Evolutionary conservation across 2,888 invertebrate species (phyloP), one percentile per base, ranked within the genome.

Genomic region (Deilephila porcellus): DNA sequence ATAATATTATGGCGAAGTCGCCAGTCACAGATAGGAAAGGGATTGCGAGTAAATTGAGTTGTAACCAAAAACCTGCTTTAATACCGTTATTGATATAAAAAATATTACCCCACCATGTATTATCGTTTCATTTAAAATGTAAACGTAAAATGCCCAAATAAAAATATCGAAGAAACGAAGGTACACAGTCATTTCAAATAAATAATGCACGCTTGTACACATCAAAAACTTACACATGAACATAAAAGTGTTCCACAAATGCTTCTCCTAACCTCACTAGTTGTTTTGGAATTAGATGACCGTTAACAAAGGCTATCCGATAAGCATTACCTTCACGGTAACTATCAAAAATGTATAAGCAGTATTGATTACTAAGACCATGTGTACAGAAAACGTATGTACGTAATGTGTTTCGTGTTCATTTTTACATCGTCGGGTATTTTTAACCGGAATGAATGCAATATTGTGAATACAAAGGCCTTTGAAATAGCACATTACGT

Each of bases 1-100:
- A 67, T 72, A 73, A 71, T 62, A 60, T 63, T 73, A 73, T 53
- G 37, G 34, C 70, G 32, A 70, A 71, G 70, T 73, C 56, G 73
- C 71, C 70, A 71, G 63, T 59, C 71, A 63, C 60, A 73, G 53
- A 73, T 59, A 71, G 34, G 37, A 32, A 52, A 6, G 25, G 52
- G 25, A 52, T 17, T 11, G n/a, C 14, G 45, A 1, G 14, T 4
- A 67, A 52, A 6, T 52, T 52, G 17, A 67, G 52, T 52, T 52
- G 17, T 25, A 25, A 7, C 52, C 25, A 25, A 17, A 20, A 64
- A 11, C 7, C 4, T n/a, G 1, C n/a, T 56, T 56, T 56, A 56
- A 56, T 56, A n/a, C 6, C 56, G n/a, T 3, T 45, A 14, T 45
- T 45, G 14, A 45, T 7, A 25, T 25, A 25, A 14, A 45, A 45